Evolutionary conservation across 2,113 vertebrate genomes (phyloP), one percentile per base, ranked within the genome.

Genomic region (Megaleporinus macrocephalus): DNA sequence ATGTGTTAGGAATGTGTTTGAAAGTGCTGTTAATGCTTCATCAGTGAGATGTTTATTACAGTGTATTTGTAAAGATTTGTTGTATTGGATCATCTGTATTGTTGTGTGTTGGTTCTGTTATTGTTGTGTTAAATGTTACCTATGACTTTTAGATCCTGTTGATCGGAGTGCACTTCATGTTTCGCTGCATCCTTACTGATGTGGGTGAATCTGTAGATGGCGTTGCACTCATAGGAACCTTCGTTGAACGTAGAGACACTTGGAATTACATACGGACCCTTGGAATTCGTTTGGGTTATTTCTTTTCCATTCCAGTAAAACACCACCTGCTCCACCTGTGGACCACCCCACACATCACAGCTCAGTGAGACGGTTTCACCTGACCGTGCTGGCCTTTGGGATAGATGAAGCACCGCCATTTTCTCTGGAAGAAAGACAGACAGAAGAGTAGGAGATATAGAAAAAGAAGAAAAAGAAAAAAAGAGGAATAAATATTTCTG

Each of bases 231-330:
- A 27, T 91, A 91, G 0, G 0, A 11, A 15, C 88, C 87, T 10
- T 6, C 0, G 13, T 1, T 0, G 5, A 73, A 9, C 0, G 51
- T 29, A 14, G 2, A 41, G 70, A 88, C 82, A 0, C 1, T 0
- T 0, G 14, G 0, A 26, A 91, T 78, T 0, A 0, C 0, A 30
- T 24, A 20, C 0, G 6, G 71, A 1, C 20, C 0, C 3, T 0
- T 11, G 0, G 0, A 0, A 16, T 0, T 0, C 0, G 0, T 0
- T 0, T 0, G 0, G 13, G 87, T 0, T 0, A 0, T 0, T 22
- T 20, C 14, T 69, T 22, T 77, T 0, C 6, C 0, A 7, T 87
- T 0, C 79, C 76, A 85, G 51, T 70, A 88, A 82, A 92, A 90
- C 11, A 12, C 0, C 1, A 65, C 3, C 0, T 0, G 0, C 0